Evolutionary conservation across 2,797 vertebrate species (phyloP).

Genomic region (Anolis apletophallus): DNA sequence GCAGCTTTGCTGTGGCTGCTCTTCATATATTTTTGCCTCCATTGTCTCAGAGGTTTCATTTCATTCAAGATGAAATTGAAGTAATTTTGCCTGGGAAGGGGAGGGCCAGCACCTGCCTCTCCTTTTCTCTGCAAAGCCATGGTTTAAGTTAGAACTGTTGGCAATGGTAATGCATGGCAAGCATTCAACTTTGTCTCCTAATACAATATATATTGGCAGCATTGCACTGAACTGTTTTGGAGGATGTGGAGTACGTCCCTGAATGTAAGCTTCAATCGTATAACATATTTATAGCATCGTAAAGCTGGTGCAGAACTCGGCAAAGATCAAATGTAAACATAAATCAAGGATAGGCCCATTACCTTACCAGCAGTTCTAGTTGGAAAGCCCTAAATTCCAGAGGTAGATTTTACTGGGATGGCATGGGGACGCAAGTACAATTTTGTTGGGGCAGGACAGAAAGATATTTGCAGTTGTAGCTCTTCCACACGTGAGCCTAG

Average conservation of each 20-base stretch:
- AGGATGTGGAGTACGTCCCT: background rate
- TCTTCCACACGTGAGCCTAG: background rate
- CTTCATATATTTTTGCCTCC: background rate
- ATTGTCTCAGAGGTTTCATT: background rate
- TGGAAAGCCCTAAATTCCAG: conserved; percentile 10
- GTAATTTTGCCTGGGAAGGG: background rate
- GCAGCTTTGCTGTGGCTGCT: background rate
- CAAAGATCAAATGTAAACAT: conserved; percentile 26
- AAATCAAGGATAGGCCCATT: conserved; percentile 36
- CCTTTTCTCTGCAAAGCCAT: conserved; percentile 11
- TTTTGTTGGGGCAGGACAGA: conserved; percentile 48
- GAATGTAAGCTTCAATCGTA: conserved; percentile 1
- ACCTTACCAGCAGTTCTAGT: background rate
- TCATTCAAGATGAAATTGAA: conserved; percentile 33
- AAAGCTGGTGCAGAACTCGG: conserved; percentile 12
- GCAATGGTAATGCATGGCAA: conserved; percentile 53
- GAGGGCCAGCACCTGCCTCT: background rate
- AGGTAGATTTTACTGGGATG: conserved; percentile 43
- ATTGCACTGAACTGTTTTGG: background rate
- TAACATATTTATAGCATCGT: background rate
- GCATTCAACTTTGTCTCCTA: conserved; percentile 37
- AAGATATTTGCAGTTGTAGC: conserved; percentile 42
- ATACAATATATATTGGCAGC: conserved; percentile 36
- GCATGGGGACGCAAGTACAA: conserved; percentile 28
- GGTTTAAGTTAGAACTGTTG: conserved; percentile 9